A percentile compares a stretch with the other conserved stretches of the same genome.
Conservation (phyloP, 2,113 vertebrate species). For the Cichladusa arquata region DNA sequence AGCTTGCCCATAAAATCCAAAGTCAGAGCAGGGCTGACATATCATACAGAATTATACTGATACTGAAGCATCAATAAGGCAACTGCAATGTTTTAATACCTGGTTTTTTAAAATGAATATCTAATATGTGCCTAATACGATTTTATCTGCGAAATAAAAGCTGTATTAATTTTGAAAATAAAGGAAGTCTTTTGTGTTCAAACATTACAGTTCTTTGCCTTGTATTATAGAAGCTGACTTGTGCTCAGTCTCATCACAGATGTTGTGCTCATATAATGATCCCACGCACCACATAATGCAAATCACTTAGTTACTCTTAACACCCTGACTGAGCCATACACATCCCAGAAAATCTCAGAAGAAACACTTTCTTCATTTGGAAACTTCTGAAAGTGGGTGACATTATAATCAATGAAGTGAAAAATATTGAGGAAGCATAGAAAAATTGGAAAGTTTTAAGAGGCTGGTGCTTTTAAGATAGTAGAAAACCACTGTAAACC, state of each 20-base stretch:
- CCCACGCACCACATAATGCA: not conserved
- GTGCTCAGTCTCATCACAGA: not conserved
- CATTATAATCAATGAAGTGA: slow-evolving; percentile 27
- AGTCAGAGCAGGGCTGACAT: not conserved
- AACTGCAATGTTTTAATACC: not conserved
- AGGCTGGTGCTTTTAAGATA: not conserved
- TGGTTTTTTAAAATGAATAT: not conserved
- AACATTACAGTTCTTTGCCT: not conserved
- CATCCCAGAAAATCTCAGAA: not conserved
- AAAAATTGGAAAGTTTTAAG: not conserved
- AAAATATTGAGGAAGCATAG: not conserved
- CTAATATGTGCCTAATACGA: not conserved
- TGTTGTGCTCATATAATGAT: not conserved
- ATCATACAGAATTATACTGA: not conserved
- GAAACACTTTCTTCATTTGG: not conserved
- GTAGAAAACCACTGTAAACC: not conserved
- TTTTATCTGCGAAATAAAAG: not conserved
- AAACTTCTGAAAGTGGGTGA: not conserved
- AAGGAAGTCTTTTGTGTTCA: not conserved
- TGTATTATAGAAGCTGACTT: not conserved
- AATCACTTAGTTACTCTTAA: not conserved
- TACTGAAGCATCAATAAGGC: not conserved
- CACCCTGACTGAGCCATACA: not conserved
- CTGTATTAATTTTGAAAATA: not conserved
- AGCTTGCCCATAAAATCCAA: not conserved